Base-by-base conservation (phyloP, 2,113 vertebrate genomes). In the Plecotus auritus region DNA sequence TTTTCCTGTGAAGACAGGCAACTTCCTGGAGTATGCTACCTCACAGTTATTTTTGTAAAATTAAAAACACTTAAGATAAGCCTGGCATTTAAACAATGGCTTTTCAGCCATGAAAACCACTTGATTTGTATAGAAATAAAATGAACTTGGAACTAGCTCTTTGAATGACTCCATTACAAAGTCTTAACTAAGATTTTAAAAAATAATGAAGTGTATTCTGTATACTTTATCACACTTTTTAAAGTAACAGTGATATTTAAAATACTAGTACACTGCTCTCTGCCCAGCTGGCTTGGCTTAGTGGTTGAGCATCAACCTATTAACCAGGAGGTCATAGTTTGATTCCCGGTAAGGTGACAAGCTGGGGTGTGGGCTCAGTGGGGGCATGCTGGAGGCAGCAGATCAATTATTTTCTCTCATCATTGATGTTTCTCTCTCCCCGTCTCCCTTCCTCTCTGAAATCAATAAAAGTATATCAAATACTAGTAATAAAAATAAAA, bases 31-130 rank as follows among this genome's bases (percentile, higher is more conserved):
- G 37, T 76, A 61, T 80, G 47, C 42, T 35, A 86, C 37, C 74
- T 61, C 30, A 5, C 16, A 84, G 26, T 59, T 86, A 92, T 4
- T 72, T 89, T 16, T 49, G 13, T 49, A 91, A 95, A 90, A 90
- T 66, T 82, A 69, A 93, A 85, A 91, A 87, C 40, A 82, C 2
- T 81, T 64, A 81, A 51, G 12, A 72, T 80, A 85, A 76, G 37
- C 9, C 20, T 67, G 45, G 51, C 32, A 72, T 69, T 90, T 83
- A 94, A 82, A 77, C 47, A 89, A 45, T 67, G 35, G 42, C 35
- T 89, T 77, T 76, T 70, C 32, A 66, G 51, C 45, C 82, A 89
- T 28, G 32, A 94, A 87, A 93, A 87, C 86, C 47, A 87, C 37
- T 56, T 66, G 20, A 92, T 42, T 77, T 82, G 18, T 51, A 72